These are phyloP conservation scores for Psammodynastes pulverulentus DNA, from an alignment of 2,113 vertebrate species.

Conservation along the genomic window DNA sequence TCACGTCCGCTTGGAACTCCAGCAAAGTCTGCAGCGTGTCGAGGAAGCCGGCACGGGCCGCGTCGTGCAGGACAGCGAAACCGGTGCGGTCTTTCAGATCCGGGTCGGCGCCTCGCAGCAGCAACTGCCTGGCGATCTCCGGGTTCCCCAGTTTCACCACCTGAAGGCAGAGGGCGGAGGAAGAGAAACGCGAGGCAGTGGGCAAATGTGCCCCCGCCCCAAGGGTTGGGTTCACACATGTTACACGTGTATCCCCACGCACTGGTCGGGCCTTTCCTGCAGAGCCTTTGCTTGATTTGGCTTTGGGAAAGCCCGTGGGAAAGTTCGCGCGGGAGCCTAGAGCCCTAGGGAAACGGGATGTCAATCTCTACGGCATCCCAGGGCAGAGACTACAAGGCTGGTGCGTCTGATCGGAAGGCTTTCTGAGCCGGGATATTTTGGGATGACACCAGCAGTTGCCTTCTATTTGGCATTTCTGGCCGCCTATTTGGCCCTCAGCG, in stretches of 20 bases:
- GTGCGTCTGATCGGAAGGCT: neutral
- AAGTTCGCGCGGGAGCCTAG: neutral
- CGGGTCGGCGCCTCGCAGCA: constrained; percentile 77
- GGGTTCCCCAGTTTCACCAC: constrained; percentile 84
- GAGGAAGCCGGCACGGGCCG: constrained; percentile 84
- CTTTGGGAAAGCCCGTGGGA: neutral
- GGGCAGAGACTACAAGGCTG: neutral
- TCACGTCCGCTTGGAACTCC: constrained; percentile 78
- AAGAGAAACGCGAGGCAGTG: neutral
- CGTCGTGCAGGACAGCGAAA: constrained; percentile 86
- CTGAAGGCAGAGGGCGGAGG: constrained; percentile 56
- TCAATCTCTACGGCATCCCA: too few relatives aligned
- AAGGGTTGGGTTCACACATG: neutral
- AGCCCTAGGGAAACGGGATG: neutral
- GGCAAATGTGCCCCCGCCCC: neutral
- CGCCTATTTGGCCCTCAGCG: neutral
- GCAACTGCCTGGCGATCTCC: constrained; percentile 72
- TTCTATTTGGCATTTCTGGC: neutral
- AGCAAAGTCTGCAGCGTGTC: constrained; percentile 83
- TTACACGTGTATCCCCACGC: neutral
- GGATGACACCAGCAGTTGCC: neutral
- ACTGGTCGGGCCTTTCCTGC: neutral
- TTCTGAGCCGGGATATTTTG: neutral
- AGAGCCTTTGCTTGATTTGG: neutral
- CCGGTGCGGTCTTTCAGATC: constrained; percentile 77